Evolutionary conservation across 2,888 invertebrate genomes (phyloP), one percentile per base, ranked within the genome.

Genomic region (Magallana nippona): DNA sequence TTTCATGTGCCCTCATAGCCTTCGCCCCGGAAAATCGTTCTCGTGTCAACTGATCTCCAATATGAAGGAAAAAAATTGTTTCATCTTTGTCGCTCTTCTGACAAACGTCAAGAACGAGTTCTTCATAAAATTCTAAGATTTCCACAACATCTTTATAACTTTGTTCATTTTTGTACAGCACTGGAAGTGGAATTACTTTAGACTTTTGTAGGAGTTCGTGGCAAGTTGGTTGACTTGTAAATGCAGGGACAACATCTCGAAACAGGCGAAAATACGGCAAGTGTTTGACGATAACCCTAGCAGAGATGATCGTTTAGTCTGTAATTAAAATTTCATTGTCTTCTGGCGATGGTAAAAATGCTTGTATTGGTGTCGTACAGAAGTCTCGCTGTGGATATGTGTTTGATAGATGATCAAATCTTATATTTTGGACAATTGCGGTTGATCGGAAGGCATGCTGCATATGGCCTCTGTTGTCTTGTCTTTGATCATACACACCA

Each of bases 11-110:
- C 10, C 83, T 19, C 0, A 77, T n/a, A 19, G 13, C 56, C 27
- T 85, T 85, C 56, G 82, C 85, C 13, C 85, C 85, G n/a, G 85
- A 85, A 80, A 86, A 83, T 10, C 86, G 32, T 55, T 86, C 85
- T 63, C 86, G 57, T 3, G 86, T 87, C 57, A 86, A 58, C 57
- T 85, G 86, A 80, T 87, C 87, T 10, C 87, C 87, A 17, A 87
- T 78, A 60, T 87, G 87, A 3, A 86, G 55, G 19, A 71, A 82
- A 2, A 55, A n/a, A 32, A 63, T 71, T 15, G 55, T 58, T 79
- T 19, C 8, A 55, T 56, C 10, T 55, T 32, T 22, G 19, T 57
- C 19, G 11, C 80, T 81, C 17, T 71, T 44, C 1, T 15, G n/a
- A 62, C 62, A 82, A 1, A 83, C 82, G 3, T 85, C 78, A 10